Base-by-base conservation (phyloP, 1,140 invertebrate species). In the Dinothrombium tinctorium region DNA sequence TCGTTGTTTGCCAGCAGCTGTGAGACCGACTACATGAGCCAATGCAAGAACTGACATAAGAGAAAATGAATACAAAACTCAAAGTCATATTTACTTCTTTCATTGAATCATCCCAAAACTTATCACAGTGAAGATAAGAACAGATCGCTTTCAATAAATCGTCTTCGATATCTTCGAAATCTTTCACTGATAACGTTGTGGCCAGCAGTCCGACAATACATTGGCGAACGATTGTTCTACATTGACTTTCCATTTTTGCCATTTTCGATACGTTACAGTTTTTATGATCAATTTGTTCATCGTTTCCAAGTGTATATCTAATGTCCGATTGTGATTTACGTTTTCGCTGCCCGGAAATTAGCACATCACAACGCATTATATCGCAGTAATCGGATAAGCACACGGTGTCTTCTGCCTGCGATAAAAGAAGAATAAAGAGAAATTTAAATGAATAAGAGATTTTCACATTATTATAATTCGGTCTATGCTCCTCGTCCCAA, bases 301-400 rank as follows among this genome's bases (percentile, higher is more conserved):
- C 23, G 20, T 35, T 39, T 26, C 40, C 24, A 20, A n/a, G 9
- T 3, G 25, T n/a, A n/a, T n/a, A n/a, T n/a, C n/a, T n/a, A n/a
- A n/a, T n/a, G n/a, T n/a, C n/a, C n/a, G n/a, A n/a, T n/a, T n/a
- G n/a, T n/a, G n/a, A n/a, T n/a, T n/a, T n/a, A n/a, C n/a, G n/a
- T n/a, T n/a, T n/a, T n/a, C n/a, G n/a, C n/a, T n/a, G n/a, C n/a
- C n/a, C n/a, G n/a, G n/a, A n/a, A n/a, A n/a, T 23, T 3, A 84
- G 61, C 12, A 90, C 77, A 54, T 87, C 78, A 60, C 83, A 92
- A 44, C 86, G 68, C 72, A 89, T 84, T 47, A 90, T 79, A 60
- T 90, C 83, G 66, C 84, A 92, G 56, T 78, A 89, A 55, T 89
- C 81, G 31, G 81, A 78, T 46, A 89, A 62, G 56, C 84, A 90